Conservation (phyloP, 2,113 vertebrate species). For the Otocyon megalotis region DNA sequence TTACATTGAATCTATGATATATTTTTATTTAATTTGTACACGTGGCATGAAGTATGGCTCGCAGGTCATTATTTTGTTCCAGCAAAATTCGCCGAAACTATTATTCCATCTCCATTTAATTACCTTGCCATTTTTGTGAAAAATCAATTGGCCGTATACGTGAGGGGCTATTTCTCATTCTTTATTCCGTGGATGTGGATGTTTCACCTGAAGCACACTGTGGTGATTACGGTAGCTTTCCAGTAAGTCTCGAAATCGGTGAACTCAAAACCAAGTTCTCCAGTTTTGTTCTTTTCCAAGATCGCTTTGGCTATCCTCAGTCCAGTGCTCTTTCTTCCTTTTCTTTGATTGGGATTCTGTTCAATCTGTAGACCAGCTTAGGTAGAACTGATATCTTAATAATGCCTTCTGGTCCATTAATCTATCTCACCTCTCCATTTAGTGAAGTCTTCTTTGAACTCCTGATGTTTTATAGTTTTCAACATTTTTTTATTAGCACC, state of each 20-base stretch:
- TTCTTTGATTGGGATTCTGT: neutral
- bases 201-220: neutral
- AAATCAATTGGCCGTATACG: neutral
- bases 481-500: neutral
- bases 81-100: neutral
- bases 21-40: neutral
- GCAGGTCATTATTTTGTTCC: neutral
- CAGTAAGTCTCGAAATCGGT: neutral
- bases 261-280: neutral
- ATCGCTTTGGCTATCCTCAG: neutral
- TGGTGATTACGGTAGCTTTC: neutral
- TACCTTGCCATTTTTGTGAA: neutral
- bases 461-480: neutral
- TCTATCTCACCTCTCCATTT: neutral
- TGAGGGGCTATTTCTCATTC: neutral
- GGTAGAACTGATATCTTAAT: neutral
- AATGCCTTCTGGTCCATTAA: neutral
- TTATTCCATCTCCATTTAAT: constrained; percentile 1
- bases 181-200: neutral
- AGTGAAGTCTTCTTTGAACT: neutral
- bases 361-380: neutral
- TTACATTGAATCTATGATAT: neutral
- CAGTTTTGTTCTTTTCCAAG: neutral
- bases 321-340: neutral
- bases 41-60: neutral